A percentile compares a stretch with the other conserved stretches of the same genome.
phyloP scores from a whole-genome alignment of 2,888 invertebrate genomes.

The Lepidocyrtoides sp. region DNA sequence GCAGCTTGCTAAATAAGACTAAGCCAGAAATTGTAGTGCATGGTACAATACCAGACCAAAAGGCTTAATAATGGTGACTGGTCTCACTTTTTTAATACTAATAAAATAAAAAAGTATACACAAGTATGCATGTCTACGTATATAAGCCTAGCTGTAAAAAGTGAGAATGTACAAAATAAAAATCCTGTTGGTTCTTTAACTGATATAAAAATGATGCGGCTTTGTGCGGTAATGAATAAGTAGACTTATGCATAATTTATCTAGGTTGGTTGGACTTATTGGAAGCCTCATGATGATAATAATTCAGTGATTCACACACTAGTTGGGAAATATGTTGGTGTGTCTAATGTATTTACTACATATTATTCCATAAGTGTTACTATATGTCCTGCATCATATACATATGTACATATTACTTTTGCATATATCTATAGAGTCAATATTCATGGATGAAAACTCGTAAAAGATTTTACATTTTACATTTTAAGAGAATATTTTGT shows the following conservation, averaged over 20 bases:
- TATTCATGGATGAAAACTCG: neutral
- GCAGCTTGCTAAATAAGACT: slow-evolving; percentile 13
- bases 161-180: neutral
- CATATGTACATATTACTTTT: too few relatives aligned
- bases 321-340: neutral
- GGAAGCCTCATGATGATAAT: neutral
- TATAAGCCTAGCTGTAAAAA: too few relatives aligned
- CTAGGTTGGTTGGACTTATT: neutral
- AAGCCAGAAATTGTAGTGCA: neutral
- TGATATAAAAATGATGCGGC: slow-evolving; percentile 61
- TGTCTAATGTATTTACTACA: neutral
- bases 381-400: neutral
- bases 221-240: slow-evolving; percentile 67
- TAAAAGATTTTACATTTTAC: neutral
- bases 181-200: neutral
- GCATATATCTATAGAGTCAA: too few relatives aligned
- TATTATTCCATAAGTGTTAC: neutral
- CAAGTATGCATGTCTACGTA: neutral
- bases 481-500: neutral
- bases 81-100: neutral
- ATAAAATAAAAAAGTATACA: slow-evolving; percentile 12
- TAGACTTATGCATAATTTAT: slow-evolving; percentile 40
- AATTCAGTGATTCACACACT: neutral
- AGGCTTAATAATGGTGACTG: slow-evolving; percentile 19
- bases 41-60: neutral